Conservation (phyloP, 2,888 invertebrate species). For the Hipparchia semele region DNA sequence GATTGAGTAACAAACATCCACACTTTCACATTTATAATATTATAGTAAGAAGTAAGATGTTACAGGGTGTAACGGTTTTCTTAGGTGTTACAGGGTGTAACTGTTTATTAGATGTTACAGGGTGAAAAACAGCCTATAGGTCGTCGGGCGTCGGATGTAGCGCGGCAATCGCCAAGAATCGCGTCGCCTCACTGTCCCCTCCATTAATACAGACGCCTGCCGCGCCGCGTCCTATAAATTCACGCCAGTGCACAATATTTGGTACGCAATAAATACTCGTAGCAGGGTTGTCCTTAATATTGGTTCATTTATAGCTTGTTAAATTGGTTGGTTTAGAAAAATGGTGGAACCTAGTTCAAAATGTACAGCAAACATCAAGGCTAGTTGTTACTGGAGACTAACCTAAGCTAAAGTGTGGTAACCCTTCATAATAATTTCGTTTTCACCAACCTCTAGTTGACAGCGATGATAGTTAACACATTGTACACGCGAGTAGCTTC, state of each 20-base stretch:
- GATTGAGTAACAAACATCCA: too few relatives aligned
- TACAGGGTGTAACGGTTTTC: too few relatives aligned
- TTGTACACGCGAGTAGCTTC: too few relatives aligned
- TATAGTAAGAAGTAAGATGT: too few relatives aligned
- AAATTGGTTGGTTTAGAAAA: neutral
- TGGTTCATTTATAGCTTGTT: neutral
- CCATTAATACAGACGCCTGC: slow-evolving; percentile 17
- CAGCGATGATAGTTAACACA: too few relatives aligned
- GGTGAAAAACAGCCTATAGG: neutral
- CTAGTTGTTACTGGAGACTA: too few relatives aligned
- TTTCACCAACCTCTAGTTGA: too few relatives aligned
- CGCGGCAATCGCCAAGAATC: slow-evolving; percentile 11
- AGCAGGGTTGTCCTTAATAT: slow-evolving; percentile 2
- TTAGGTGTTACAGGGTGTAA: too few relatives aligned
- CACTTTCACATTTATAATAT: too few relatives aligned
- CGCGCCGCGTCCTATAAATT: slow-evolving; percentile 17
- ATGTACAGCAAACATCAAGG: neutral
- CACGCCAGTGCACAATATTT: slow-evolving; percentile 5
- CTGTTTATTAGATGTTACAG: too few relatives aligned
- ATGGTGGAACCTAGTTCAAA: neutral
- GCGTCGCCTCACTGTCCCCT: slow-evolving; percentile 25
- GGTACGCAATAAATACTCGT: neutral
- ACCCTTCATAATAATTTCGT: too few relatives aligned
- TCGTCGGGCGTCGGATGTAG: neutral
- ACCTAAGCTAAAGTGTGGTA: too few relatives aligned